Evolutionary conservation across 2,113 vertebrate genomes (phyloP).

Genomic region (Rhinogobius similis): DNA sequence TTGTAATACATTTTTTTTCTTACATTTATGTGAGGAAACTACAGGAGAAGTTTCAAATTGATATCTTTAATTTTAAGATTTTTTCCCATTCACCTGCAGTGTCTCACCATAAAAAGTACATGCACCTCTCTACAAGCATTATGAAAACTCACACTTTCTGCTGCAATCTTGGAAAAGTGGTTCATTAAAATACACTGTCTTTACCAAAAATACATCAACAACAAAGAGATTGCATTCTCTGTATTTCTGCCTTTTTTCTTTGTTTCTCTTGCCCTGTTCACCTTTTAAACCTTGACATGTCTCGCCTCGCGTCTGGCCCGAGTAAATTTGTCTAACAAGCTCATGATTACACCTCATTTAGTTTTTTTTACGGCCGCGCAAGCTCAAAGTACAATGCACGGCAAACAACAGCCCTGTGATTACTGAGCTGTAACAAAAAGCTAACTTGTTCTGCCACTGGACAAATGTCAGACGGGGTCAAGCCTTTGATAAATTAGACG

Average conservation of each 20-base stretch:
- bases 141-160: no score
- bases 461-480: background rate
- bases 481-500: background rate
- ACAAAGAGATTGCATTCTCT: no score
- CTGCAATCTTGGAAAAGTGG: no score
- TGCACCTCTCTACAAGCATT: no score
- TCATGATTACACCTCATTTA: background rate
- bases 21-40: no score
- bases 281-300: background rate
- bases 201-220: no score
- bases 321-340: background rate
- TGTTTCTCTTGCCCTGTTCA: background rate
- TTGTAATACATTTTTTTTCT: no score
- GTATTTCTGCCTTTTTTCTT: background rate
- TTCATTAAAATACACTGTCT: no score
- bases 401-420: background rate
- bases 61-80: no score
- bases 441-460: background rate
- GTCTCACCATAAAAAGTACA: no score
- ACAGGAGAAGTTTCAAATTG: no score
- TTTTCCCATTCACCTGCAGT: no score
- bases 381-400: background rate
- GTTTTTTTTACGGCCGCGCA: background rate
- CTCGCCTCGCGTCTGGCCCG: background rate
- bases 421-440: background rate